Conservation (phyloP, 2,888 invertebrate genomes). For the Teinopalpus imperialis region DNA sequence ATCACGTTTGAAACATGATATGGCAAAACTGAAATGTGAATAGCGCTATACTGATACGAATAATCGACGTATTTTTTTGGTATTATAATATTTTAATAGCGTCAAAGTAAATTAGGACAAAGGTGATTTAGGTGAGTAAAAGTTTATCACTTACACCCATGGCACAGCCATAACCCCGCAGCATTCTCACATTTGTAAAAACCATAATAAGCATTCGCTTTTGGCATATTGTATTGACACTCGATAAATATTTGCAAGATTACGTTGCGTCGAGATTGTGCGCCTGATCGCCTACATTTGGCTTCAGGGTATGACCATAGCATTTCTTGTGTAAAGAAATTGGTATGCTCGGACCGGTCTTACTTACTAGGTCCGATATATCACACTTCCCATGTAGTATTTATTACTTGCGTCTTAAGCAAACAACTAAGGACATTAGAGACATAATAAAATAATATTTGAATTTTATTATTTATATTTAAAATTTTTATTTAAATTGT, state of each 20-base stretch:
- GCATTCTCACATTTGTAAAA: constrained; percentile 75
- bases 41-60: too few species aligned
- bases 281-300: constrained; percentile 42
- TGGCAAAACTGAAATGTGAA: too few species aligned
- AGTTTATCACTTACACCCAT: constrained; percentile 23
- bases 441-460: too few species aligned
- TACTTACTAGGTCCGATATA: constrained; percentile 20
- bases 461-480: too few species aligned
- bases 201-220: constrained; percentile 74
- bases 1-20: too few species aligned
- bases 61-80: too few species aligned
- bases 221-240: constrained; percentile 80
- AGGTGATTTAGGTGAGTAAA: too few species aligned
- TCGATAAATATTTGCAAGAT: constrained; percentile 76
- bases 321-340: constrained; percentile 29
- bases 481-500: too few species aligned
- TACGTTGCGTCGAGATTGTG: constrained; percentile 59
- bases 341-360: constrained; percentile 15
- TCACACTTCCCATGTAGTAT: constrained; percentile 24
- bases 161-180: constrained; percentile 45
- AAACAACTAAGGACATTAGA: neutral
- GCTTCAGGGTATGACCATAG: constrained; percentile 36
- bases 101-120: too few species aligned
- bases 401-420: constrained; percentile 17
- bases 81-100: too few species aligned